These are phyloP conservation scores for Poecilia latipinna DNA, from an alignment of 2,113 vertebrate species.

Conservation along the genomic window DNA sequence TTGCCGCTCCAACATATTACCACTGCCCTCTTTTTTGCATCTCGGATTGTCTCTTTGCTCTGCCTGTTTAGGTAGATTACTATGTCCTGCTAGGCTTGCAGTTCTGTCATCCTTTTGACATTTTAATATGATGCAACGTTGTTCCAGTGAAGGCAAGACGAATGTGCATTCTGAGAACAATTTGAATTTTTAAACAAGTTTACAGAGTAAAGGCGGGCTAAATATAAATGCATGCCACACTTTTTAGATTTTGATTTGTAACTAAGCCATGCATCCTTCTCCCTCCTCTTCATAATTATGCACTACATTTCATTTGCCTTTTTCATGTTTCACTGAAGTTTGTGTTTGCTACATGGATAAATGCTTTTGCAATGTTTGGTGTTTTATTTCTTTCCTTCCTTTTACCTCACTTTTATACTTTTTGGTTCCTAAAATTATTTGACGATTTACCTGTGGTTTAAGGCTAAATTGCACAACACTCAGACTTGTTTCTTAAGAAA, in stretches of 20 bases:
- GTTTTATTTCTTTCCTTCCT: conserved; percentile 23
- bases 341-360: background rate
- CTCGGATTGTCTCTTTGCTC: background rate
- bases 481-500: conserved; percentile 20
- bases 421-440: conserved; percentile 16
- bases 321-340: background rate
- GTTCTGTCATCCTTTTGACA: background rate
- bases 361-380: background rate
- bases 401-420: conserved; percentile 30
- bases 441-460: conserved; percentile 38
- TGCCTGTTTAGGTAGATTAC: background rate
- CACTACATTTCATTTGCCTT: background rate
- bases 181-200: background rate
- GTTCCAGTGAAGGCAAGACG: too few relatives aligned
- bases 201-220: background rate
- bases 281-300: too few relatives aligned
- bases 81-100: background rate
- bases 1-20: background rate
- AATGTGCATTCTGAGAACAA: too few relatives aligned
- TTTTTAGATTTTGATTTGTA: too few relatives aligned
- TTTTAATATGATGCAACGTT: background rate
- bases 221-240: too few relatives aligned
- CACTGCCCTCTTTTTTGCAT: background rate
- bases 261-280: too few relatives aligned
- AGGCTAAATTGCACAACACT: conserved; percentile 31